A percentile compares a stretch with the other conserved stretches of the same genome.
phyloP scores from a whole-genome alignment of 2,888 invertebrate genomes.

The Emmelina monodactyla region DNA sequence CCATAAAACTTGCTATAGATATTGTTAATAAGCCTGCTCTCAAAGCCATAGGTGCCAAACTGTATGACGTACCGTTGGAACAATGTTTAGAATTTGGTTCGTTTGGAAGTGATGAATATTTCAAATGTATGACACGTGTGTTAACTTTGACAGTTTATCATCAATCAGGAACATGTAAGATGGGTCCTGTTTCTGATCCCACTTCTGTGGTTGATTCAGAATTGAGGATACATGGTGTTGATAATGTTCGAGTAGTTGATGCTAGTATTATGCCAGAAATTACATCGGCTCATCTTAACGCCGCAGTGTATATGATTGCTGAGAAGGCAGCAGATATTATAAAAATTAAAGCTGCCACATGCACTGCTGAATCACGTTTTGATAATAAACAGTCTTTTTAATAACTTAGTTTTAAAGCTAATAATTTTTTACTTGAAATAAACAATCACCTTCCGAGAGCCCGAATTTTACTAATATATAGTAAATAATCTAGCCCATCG shows the following conservation, averaged over 20 bases:
- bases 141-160: constrained; percentile 63
- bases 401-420: too few species aligned
- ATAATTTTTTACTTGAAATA: too few species aligned
- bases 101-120: constrained; percentile 71
- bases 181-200: constrained; percentile 55
- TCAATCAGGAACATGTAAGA: constrained; percentile 61
- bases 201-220: constrained; percentile 61
- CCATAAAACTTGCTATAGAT: constrained; percentile 44
- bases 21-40: constrained; percentile 60
- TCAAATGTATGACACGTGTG: constrained; percentile 70
- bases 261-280: constrained; percentile 67
- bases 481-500: too few species aligned
- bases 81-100: constrained; percentile 58
- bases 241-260: constrained; percentile 60
- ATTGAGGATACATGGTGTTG: constrained; percentile 54
- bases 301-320: constrained; percentile 66
- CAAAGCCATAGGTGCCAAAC: constrained; percentile 51
- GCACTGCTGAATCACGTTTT: too few species aligned
- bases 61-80: constrained; percentile 61
- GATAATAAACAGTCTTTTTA: too few species aligned
- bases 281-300: constrained; percentile 65
- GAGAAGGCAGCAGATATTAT: constrained; percentile 66
- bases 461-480: too few species aligned
- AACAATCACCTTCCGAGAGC: too few species aligned
- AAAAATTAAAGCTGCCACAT: too few species aligned